Evolutionary conservation across 2,797 vertebrate species (phyloP).

Genomic region (Ciconia nigra): DNA sequence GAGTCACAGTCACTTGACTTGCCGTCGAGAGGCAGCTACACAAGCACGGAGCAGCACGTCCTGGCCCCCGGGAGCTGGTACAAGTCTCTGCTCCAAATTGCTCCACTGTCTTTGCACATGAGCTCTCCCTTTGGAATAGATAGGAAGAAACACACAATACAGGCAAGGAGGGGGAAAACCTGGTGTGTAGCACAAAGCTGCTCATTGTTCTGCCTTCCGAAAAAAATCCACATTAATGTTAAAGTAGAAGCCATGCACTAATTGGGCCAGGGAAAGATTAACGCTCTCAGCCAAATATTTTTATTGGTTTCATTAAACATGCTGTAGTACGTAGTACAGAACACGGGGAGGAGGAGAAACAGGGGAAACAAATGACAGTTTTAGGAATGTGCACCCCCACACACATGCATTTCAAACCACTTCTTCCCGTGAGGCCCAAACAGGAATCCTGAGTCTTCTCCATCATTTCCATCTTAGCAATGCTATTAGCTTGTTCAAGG

Average conservation of each 20-base stretch:
- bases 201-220: constrained; percentile 11
- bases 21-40: background rate
- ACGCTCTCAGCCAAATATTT: constrained; percentile 15
- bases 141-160: constrained; percentile 53
- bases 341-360: background rate
- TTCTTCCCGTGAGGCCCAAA: constrained; percentile 16
- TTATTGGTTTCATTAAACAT: constrained; percentile 38
- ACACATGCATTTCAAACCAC: background rate
- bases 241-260: constrained; percentile 29
- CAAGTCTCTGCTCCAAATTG: background rate
- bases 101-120: background rate
- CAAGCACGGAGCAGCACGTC: background rate
- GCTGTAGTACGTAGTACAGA: background rate
- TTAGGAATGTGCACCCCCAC: background rate
- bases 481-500: background rate
- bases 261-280: constrained; percentile 58
- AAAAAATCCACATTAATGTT: background rate
- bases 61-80: background rate
- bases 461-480: constrained; percentile 8
- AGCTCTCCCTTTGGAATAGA: constrained; percentile 53
- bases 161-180: constrained; percentile 36
- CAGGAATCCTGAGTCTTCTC: constrained; percentile 37
- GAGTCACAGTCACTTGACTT: constrained; percentile 35
- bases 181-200: constrained; percentile 19
- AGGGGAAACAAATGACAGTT: background rate